Evolutionary conservation across 2,888 invertebrate genomes (phyloP).

Genomic region (Diarsia rubi): DNA sequence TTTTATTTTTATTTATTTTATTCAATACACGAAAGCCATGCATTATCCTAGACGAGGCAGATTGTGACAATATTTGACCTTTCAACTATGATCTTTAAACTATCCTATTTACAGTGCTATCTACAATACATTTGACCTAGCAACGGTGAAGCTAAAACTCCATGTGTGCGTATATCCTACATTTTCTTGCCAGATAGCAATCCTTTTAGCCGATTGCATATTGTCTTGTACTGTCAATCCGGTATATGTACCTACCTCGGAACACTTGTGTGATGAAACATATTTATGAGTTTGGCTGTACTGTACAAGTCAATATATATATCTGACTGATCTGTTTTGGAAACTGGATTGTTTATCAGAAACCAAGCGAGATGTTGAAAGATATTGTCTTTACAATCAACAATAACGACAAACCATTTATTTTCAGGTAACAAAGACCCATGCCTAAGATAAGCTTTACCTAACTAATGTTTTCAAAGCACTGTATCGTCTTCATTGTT

Average conservation of each 20-base stretch:
- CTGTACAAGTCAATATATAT: background rate
- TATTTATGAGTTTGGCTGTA: slow-evolving; percentile 33
- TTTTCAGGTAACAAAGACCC: too few species aligned
- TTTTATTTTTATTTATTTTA: too few species aligned
- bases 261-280: slow-evolving; percentile 25
- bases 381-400: too few species aligned
- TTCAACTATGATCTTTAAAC: background rate
- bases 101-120: background rate
- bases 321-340: background rate
- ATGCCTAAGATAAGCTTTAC: too few species aligned
- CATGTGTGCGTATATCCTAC: slow-evolving; percentile 15
- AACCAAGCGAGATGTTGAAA: background rate
- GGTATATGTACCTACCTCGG: background rate
- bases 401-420: too few species aligned
- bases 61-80: background rate
- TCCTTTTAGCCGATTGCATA: slow-evolving; percentile 62
- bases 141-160: slow-evolving; percentile 6
- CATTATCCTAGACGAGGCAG: too few species aligned
- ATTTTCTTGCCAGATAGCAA: slow-evolving; percentile 42
- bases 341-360: background rate
- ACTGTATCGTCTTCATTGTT: too few species aligned
- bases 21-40: too few species aligned
- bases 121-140: slow-evolving; percentile 1
- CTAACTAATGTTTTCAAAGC: too few species aligned
- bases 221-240: slow-evolving; percentile 48